A percentile compares a stretch with the other conserved stretches of the same genome.
Evolutionary conservation across 2,797 vertebrate genomes (phyloP).

Genomic region (Hylomyscus alleni): DNA sequence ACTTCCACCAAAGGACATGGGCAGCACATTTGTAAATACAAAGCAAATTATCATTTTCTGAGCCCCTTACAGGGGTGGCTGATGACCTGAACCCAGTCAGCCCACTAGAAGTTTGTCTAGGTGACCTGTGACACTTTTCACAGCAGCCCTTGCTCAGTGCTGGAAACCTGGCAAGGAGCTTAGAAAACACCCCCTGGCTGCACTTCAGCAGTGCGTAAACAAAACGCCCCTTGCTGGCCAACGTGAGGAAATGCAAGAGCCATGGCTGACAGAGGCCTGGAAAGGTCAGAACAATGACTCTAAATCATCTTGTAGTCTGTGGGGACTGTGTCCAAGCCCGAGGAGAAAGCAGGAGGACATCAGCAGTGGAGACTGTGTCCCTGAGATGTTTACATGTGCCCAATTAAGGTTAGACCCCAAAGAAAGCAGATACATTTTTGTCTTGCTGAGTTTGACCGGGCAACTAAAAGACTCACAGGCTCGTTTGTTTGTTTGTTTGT

Average conservation of each 20-base stretch:
- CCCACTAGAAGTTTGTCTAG: constrained; percentile 28
- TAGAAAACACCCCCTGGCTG: not conserved
- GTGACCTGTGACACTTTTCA: constrained; percentile 11
- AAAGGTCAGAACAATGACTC: constrained; percentile 56
- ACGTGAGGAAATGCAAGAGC: constrained; percentile 59
- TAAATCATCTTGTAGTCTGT: constrained; percentile 21
- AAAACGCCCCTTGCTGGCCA: constrained; percentile 79
- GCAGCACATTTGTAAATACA: constrained; percentile 27
- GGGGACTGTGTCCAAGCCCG: constrained; percentile 41
- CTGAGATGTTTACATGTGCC: constrained; percentile 51
- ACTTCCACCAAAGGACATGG: constrained; percentile 5
- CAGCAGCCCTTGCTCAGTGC: not conserved
- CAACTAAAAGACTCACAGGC: constrained; percentile 60
- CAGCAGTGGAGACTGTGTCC: not conserved
- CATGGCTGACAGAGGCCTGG: not conserved
- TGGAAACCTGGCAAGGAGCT: not conserved
- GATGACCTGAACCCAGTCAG: constrained; percentile 47
- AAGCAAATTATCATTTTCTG: constrained; percentile 50
- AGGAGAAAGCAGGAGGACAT: constrained; percentile 46
- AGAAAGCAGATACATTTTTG: constrained; percentile 67
- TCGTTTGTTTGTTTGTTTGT: not conserved
- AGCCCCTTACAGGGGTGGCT: not conserved
- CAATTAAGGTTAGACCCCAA: constrained; percentile 59
- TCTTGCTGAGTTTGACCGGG: constrained; percentile 50
- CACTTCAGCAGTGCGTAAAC: constrained; percentile 66